Percentiles rank a stretch among this genome's conserved stretches.
Conservation (phyloP, 2,797 vertebrate species). For the Muscicapa comitata region DNA sequence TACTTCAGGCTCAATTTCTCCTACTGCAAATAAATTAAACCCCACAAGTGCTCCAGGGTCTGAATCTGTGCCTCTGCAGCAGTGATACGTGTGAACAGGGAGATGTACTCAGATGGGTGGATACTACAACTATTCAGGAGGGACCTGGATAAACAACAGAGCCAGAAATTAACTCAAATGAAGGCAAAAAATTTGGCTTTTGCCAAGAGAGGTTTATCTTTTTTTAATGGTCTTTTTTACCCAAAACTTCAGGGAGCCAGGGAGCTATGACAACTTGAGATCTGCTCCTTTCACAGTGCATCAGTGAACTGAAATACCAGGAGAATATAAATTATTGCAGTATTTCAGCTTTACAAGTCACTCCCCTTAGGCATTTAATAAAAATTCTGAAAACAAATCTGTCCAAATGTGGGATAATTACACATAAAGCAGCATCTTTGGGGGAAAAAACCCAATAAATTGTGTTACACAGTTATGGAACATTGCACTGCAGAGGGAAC, state of each 20-base stretch:
- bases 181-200: constrained; percentile 1
- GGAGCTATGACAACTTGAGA: neutral
- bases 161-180: constrained; percentile 14
- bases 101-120: neutral
- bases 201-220: neutral
- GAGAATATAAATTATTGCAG: neutral
- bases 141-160: neutral
- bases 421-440: neutral
- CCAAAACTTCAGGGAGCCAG: neutral
- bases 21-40: neutral
- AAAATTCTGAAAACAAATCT: neutral
- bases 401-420: neutral
- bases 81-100: neutral
- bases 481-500: neutral
- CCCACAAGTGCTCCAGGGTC: neutral
- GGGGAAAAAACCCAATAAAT: neutral
- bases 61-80: neutral
- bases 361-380: neutral
- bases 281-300: neutral
- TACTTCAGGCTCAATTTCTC: neutral
- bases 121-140: neutral
- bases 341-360: neutral
- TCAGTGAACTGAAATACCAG: neutral
- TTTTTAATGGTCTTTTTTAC: neutral
- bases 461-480: neutral